A percentile compares a stretch with the other conserved stretches of the same genome.
Conservation (phyloP, 1,140 invertebrate species). For the Drosophila albomicans region DNA sequence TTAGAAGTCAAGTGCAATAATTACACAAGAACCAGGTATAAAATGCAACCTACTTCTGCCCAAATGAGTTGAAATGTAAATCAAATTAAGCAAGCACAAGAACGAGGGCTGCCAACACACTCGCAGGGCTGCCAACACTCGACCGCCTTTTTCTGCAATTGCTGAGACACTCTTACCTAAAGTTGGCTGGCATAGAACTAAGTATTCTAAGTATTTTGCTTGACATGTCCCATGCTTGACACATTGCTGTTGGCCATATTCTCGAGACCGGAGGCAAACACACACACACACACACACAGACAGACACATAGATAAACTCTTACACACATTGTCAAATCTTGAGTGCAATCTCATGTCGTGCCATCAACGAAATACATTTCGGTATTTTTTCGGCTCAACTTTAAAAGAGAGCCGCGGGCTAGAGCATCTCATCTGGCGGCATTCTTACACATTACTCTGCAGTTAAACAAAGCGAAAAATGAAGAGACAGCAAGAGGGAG, state of each 20-base stretch:
- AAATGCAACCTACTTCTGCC: not conserved
- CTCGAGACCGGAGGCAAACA: too few species aligned
- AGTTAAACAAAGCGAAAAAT: slow-evolving; percentile 9
- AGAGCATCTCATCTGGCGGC: slow-evolving; percentile 11
- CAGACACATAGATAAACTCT: slow-evolving; percentile 3
- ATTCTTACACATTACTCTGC: slow-evolving; percentile 27
- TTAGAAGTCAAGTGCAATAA: too few species aligned
- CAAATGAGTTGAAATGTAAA: not conserved
- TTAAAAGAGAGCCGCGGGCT: slow-evolving; percentile 42
- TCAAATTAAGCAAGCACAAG: not conserved
- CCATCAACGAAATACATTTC: slow-evolving; percentile 17
- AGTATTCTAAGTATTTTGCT: not conserved
- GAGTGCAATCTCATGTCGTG: slow-evolving; percentile 76
- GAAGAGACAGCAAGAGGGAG: not conserved
- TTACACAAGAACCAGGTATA: too few species aligned
- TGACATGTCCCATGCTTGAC: slow-evolving; percentile 49
- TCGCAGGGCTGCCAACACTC: slow-evolving; percentile 22
- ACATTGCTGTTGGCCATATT: slow-evolving; percentile 63
- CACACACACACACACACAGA: slow-evolving; percentile 12
- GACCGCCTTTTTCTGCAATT: slow-evolving; percentile 21
- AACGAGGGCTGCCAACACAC: not conserved
- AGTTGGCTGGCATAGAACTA: slow-evolving; percentile 4
- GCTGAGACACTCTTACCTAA: slow-evolving; percentile 10
- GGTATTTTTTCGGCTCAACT: slow-evolving; percentile 36
- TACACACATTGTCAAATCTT: slow-evolving; percentile 45